A percentile compares a stretch with the other conserved stretches of the same genome.
phyloP scores from a whole-genome alignment of 2,888 invertebrate species.

The Troides oblongomaculatus region DNA sequence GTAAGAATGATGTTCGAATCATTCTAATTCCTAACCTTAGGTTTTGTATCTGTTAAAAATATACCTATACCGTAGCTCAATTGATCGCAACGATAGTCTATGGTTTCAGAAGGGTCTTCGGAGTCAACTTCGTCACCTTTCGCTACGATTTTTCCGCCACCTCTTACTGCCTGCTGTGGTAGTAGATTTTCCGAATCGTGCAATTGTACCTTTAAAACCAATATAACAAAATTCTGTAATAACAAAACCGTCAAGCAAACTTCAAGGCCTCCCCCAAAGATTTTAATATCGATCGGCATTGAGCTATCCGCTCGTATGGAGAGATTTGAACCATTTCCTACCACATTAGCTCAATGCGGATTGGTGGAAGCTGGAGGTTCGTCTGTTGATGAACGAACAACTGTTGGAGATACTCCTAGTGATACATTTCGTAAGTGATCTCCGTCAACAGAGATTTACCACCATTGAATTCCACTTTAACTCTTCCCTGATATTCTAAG shows the following conservation, averaged over 20 bases:
- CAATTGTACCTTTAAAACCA: conserved; percentile 5
- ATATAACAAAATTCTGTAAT: neutral
- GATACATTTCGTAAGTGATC: too few relatives aligned
- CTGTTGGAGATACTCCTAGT: too few relatives aligned
- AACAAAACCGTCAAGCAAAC: neutral
- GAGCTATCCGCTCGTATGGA: too few relatives aligned
- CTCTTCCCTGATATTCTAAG: too few relatives aligned
- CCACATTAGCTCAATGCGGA: too few relatives aligned
- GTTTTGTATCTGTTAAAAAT: neutral
- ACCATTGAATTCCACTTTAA: too few relatives aligned
- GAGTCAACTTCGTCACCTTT: neutral
- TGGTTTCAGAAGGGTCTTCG: conserved; percentile 2
- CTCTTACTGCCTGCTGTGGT: neutral
- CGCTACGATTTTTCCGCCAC: neutral
- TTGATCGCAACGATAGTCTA: conserved; percentile 20
- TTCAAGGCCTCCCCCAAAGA: too few relatives aligned
- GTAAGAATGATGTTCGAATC: neutral
- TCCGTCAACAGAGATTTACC: too few relatives aligned
- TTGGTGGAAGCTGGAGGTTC: too few relatives aligned
- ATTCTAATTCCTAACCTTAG: neutral
- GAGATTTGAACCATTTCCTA: too few relatives aligned
- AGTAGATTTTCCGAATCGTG: conserved; percentile 11
- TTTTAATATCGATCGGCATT: too few relatives aligned
- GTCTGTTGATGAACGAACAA: too few relatives aligned
- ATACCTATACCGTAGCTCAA: conserved; percentile 25